phyloP scores from a whole-genome alignment of 2,888 invertebrate genomes.

The Balanococcus diminutus region DNA sequence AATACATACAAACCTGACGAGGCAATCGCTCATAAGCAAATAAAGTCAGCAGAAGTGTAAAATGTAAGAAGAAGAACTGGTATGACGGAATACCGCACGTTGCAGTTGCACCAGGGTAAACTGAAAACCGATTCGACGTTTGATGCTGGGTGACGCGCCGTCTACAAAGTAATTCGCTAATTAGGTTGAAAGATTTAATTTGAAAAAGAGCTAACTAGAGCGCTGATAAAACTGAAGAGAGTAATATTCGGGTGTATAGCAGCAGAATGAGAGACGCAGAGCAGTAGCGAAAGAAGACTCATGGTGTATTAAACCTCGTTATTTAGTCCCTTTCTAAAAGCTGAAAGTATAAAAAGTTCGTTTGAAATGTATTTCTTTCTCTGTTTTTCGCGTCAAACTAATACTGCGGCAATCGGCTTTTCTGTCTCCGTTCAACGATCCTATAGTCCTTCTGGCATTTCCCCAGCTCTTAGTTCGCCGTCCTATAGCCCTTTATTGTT shows the following conservation, averaged over 20 bases:
- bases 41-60: not conserved
- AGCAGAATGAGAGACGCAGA: conserved; percentile 45
- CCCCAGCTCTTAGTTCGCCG: conserved; percentile 59
- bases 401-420: conserved; percentile 51
- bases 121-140: conserved; percentile 36
- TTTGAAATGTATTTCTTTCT: conserved; percentile 56
- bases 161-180: conserved; percentile 53
- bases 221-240: conserved; percentile 47
- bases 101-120: conserved; percentile 24
- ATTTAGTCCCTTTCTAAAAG: conserved; percentile 56
- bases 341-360: conserved; percentile 57
- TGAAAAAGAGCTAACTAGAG: conserved; percentile 49
- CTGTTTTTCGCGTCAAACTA: conserved; percentile 48
- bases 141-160: conserved; percentile 48
- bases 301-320: conserved; percentile 56
- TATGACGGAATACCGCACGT: not conserved
- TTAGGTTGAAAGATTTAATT: conserved; percentile 48
- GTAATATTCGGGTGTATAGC: conserved; percentile 28
- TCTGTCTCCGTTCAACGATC: conserved; percentile 59
- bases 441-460: conserved; percentile 60
- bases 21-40: not conserved
- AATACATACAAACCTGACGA: not conserved
- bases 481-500: conserved; percentile 65
- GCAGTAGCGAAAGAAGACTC: conserved; percentile 47
- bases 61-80: not conserved